These are phyloP conservation scores for Pelobates cultripes DNA, from an alignment of 2,797 vertebrate species.

Conservation along the genomic window DNA sequence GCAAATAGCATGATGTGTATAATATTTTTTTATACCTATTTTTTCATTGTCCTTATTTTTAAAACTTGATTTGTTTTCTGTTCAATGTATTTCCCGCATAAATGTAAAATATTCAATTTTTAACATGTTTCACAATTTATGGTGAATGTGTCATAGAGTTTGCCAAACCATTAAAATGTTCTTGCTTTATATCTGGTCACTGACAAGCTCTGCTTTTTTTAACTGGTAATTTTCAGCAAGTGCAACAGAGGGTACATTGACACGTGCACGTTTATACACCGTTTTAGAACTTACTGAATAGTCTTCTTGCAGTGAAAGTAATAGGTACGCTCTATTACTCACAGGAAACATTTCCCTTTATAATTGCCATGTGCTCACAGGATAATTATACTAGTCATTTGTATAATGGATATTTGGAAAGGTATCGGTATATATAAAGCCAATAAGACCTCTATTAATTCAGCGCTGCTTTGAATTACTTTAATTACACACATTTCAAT, in stretches of 20 bases:
- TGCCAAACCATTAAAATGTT: neutral
- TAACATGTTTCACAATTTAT: too few relatives aligned
- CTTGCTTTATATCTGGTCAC: neutral
- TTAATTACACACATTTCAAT: conserved; percentile 25
- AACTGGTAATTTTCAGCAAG: neutral
- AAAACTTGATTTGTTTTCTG: too few relatives aligned
- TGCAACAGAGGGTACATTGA: neutral
- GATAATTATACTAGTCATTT: conserved; percentile 19
- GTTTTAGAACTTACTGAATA: neutral
- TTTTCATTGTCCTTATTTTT: too few relatives aligned
- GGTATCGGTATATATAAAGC: conserved; percentile 3
- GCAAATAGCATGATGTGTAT: too few relatives aligned
- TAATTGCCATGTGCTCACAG: conserved; percentile 13
- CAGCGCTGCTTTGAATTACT: neutral
- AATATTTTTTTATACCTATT: too few relatives aligned
- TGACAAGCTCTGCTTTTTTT: neutral
- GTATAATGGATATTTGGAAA: conserved; percentile 10
- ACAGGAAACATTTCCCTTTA: neutral
- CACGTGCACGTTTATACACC: neutral
- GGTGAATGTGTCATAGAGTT: too few relatives aligned
- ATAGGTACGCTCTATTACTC: neutral
- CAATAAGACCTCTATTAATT: conserved; percentile 10
- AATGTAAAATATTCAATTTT: too few relatives aligned
- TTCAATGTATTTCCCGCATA: too few relatives aligned
- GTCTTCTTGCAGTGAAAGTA: conserved; percentile 6